Evolutionary conservation across 2,113 vertebrate species (phyloP), one percentile per base, ranked within the genome.

Genomic region (Onychostruthus taczanowskii): DNA sequence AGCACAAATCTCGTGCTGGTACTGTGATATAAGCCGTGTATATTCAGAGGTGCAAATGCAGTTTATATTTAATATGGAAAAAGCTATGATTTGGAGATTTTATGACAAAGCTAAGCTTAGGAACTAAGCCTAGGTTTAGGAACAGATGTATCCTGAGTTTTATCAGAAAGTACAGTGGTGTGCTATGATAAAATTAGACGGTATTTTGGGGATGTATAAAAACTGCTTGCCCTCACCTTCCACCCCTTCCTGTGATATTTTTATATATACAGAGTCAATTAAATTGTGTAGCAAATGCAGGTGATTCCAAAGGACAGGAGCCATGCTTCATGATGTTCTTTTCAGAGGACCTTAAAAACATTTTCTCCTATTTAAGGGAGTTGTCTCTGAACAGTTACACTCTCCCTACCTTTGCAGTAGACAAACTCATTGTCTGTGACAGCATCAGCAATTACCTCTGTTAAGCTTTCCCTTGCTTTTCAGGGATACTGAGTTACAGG

Each of bases 1-100:
- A 89, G 53, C 24, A 58, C 33, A 87, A 56, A n/a, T 58, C 59
- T 69, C 59, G 49, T 74, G 53, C 67, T 89, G 62, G 35, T 91
- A 35, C 61, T 75, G 26, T 53, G 62, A 61, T 47, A 63, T 37
- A 67, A 81, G 43, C 35, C 49, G n/a, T 7, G 1, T 73, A 88
- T 31, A 39, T 46, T 74, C 47, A 27, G 33, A 88, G 84, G 43
- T 82, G 41, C 16, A 93, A 84, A 73, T 91, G 66, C 46, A 95
- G 66, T 59, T 91, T 87, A 13, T 26, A 77, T 94, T 96, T 94
- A 87, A 72, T 55, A 49, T 7, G 41, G 50, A 77, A 95, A 90
- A 68, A 24, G 0, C 1, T 19, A 68, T 37, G 46, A 44, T 93
- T 67, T 74, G 26, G 56, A 83, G 23, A 56, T 70, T 80, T 80